These are phyloP conservation scores for Bungarus multicinctus DNA, from an alignment of 2,113 vertebrate species.

Conservation along the genomic window DNA sequence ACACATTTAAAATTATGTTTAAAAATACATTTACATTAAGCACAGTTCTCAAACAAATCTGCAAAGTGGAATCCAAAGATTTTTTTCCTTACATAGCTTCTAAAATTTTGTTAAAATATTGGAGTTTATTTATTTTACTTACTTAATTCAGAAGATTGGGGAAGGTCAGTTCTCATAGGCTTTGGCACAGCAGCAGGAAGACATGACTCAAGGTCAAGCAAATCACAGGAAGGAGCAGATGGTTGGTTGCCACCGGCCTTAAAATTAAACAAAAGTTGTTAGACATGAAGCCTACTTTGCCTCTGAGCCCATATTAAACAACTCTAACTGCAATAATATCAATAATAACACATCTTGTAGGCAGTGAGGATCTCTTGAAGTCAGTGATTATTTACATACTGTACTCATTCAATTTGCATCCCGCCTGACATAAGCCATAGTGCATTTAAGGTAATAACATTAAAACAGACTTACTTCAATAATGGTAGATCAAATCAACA, in stretches of 20 bases:
- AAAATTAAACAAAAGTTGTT: constrained; percentile 27
- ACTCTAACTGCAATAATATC: neutral
- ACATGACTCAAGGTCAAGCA: constrained; percentile 61
- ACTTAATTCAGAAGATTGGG: constrained; percentile 64
- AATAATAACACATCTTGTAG: neutral
- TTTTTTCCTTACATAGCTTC: neutral
- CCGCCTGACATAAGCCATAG: neutral
- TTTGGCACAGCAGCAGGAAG: constrained; percentile 10
- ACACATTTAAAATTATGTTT: neutral
- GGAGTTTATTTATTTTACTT: constrained; percentile 34
- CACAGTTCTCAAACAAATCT: neutral
- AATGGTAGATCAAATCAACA: neutral
- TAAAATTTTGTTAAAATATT: neutral
- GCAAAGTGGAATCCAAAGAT: neutral
- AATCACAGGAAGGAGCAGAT: constrained; percentile 73
- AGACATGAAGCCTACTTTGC: neutral
- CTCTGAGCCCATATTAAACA: neutral
- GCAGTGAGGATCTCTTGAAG: neutral
- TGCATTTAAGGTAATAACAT: neutral
- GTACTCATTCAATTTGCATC: neutral
- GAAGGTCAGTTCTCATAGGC: constrained; percentile 15
- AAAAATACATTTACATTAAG: neutral
- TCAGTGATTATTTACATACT: neutral
- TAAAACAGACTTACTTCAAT: neutral
- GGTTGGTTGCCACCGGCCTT: constrained; percentile 65